Evolutionary conservation across 2,888 invertebrate species (phyloP), one percentile per base, ranked within the genome.

Genomic region (Limenitis arthemis): DNA sequence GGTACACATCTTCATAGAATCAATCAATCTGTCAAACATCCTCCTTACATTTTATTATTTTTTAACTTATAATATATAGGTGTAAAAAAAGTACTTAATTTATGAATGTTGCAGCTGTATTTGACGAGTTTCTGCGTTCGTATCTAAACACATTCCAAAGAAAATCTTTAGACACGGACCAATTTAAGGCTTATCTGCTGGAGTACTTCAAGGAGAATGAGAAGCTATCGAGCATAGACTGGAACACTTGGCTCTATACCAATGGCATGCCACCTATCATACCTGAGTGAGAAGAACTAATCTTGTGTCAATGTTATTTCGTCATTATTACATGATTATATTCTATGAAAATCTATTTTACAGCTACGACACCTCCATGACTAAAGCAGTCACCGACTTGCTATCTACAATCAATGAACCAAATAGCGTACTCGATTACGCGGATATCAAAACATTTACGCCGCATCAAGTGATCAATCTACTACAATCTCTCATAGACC

Each of bases 251-350:
- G 97, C 80, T 98, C 4, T 82, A 91, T 68, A 86, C 86, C 33
- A 90, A 92, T 43, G 98, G 98, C 49, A 95, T 98, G 94, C 98
- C 98, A 0, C 93, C 94, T 1, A 84, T 93, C 12, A 93, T 94
- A 68, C 96, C 96, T 6, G 79, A 90, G 89, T 97, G 88, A 81
- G 86, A 76, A 20, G 9, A 37, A 33, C 1, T 20, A 20, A 20
- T 20, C 4, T 20, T 20, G 20, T 20, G 20, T 20, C 4, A 20
- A 3, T 20, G n/a, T n/a, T n/a, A n/a, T n/a, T n/a, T n/a, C n/a
- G n/a, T 20, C 20, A 20, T 20, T 20, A 20, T 20, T 20, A 20
- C 4, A 20, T 20, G 20, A 20, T 20, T 49, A 8, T 29, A 47
- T n/a, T 7, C 20, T 20, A 20, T 30, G 6, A 7, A 11, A 7